phyloP scores from a whole-genome alignment of 2,113 vertebrate genomes.

The Peromyscus polionotus region DNA sequence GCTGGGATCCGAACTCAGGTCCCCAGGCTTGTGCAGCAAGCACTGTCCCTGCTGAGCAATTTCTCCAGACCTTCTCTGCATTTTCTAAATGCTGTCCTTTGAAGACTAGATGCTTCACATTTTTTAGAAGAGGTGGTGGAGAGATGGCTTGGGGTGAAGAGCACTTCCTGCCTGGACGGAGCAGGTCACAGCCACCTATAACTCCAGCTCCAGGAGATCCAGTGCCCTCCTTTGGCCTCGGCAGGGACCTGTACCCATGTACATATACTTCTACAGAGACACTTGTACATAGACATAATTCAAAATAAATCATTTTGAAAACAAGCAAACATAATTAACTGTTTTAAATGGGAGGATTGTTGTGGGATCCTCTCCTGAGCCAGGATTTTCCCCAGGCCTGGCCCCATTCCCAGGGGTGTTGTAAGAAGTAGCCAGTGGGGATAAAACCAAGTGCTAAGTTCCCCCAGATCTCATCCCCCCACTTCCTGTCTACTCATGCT shows the following conservation, averaged over 20 bases:
- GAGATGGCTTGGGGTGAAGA: neutral
- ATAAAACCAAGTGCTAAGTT: neutral
- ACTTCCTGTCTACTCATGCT: neutral
- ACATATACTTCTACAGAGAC: neutral
- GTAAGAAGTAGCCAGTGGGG: neutral
- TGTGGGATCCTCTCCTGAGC: neutral
- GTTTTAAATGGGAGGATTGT: neutral
- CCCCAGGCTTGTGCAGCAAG: neutral
- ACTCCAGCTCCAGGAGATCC: neutral
- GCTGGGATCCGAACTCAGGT: neutral
- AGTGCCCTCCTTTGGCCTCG: neutral
- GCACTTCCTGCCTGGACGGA: neutral
- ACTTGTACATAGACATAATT: neutral
- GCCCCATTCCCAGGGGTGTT: neutral
- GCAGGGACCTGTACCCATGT: no score
- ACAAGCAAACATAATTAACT: neutral
- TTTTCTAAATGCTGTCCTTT: slow-evolving; percentile 20
- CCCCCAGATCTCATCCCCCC: neutral
- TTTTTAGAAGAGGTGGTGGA: neutral
- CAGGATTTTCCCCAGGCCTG: neutral
- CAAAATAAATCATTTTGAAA: neutral
- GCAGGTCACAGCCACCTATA: neutral
- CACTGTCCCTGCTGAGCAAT: neutral
- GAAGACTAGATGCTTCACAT: neutral
- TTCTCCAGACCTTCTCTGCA: neutral